Percentiles rank a stretch among this genome's conserved stretches.
Conservation (phyloP, 2,797 vertebrate genomes). For the Cyprinodon diabolis region DNA sequence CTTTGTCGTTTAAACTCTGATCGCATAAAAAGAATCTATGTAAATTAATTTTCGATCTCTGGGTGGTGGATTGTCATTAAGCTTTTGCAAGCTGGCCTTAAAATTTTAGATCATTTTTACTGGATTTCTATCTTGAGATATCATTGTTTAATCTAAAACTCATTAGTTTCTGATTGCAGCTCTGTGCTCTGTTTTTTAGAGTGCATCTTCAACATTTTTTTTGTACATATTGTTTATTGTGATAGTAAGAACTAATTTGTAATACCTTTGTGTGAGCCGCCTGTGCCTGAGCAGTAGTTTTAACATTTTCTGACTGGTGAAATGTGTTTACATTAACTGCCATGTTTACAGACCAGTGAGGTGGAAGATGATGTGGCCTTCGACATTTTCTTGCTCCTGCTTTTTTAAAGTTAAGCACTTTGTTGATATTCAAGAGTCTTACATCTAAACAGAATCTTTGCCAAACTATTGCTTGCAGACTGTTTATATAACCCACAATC, state of each 20-base stretch:
- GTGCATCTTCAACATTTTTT: conserved; percentile 49
- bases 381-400: conserved; percentile 76
- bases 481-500: conserved; percentile 48
- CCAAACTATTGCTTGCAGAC: conserved; percentile 61
- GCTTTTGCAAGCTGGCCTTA: conserved; percentile 23
- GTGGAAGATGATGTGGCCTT: conserved; percentile 58
- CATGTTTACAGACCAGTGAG: conserved; percentile 77
- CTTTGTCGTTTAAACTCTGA: neutral
- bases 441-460: conserved; percentile 71
- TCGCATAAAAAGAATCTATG: conserved; percentile 17
- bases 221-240: conserved; percentile 58
- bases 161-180: conserved; percentile 55
- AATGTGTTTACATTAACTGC: conserved; percentile 73
- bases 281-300: conserved; percentile 44
- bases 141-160: conserved; percentile 45
- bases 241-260: conserved; percentile 47
- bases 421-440: conserved; percentile 79
- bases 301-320: conserved; percentile 58
- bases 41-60: conserved; percentile 20
- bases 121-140: conserved; percentile 41
- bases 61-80: conserved; percentile 25
- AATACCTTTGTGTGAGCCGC: conserved; percentile 54
- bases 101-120: conserved; percentile 30
- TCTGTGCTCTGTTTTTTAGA: conserved; percentile 72
- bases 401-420: conserved; percentile 80